Evolutionary conservation across 1,140 invertebrate genomes (phyloP), one percentile per base, ranked within the genome.

Genomic region (Vanessa atalanta): DNA sequence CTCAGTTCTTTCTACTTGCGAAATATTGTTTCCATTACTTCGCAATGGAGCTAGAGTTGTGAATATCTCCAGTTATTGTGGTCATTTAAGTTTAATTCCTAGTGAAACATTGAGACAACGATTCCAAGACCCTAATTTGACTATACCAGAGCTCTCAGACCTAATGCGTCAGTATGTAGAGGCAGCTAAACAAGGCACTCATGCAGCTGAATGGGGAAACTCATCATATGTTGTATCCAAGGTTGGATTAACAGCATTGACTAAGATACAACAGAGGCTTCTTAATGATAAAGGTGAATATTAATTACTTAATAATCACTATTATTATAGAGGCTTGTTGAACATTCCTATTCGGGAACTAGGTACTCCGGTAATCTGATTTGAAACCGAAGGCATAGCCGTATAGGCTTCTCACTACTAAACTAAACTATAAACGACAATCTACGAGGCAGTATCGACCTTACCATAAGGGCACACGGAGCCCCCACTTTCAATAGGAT

Each of bases 201-300:
- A 93, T 31, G 76, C 73, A 47, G 78, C 73, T 2, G 86, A 91
- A 16, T 96, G 96, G 95, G 94, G 95, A 0, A 92, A 92, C 50
- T 93, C 88, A 47, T 93, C 95, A 6, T 97, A 97, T 93, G 89
- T 85, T 13, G 94, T 95, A 3, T 96, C 96, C 2, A 97, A 97
- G 93, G 94, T 96, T 70, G 96, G 94, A 4, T 90, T 96, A 0
- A 95, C 93, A 73, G 95, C 95, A 11, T 83, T 97, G 70, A 94
- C 95, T 5, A 88, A 79, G 51, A 87, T 92, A 55, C 37, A 43
- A 43, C 37, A 43, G 6, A 43, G 37, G 8, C 31, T 43, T 5
- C 37, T 43, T 5, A 43, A 11, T 43, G 37, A 43, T 43, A 43
- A 43, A 43, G 37, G 37, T 11, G 37, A 0, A 7, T 43, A 8